Evolutionary conservation across 2,888 invertebrate genomes (phyloP).

Genomic region (Stenotaenia linearis): DNA sequence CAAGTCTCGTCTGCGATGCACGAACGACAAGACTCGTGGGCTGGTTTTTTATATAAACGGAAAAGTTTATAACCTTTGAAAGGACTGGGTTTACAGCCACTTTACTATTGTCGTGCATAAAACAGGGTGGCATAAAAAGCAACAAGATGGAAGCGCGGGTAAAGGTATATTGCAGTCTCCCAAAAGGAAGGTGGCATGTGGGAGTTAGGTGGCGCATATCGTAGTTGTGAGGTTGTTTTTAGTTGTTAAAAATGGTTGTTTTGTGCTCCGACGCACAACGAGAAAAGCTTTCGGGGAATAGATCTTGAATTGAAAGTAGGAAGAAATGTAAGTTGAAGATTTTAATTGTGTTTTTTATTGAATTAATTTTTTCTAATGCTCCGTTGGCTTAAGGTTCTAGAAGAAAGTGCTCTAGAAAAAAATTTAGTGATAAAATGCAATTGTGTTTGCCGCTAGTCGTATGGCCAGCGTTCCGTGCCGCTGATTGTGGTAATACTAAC

Average conservation of each 20-base stretch:
- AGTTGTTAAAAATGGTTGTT: constrained; percentile 8
- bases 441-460: too few species aligned
- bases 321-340: too few species aligned
- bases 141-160: constrained; percentile 6
- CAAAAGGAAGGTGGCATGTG: neutral
- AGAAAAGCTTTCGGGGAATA: neutral
- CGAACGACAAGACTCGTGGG: constrained; percentile 26
- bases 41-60: constrained; percentile 12
- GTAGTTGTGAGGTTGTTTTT: constrained; percentile 1
- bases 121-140: constrained; percentile 19
- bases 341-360: too few species aligned
- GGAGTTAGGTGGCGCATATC: neutral
- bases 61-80: constrained; percentile 24
- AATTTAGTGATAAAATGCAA: too few species aligned
- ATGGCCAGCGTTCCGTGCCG: too few species aligned
- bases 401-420: too few species aligned
- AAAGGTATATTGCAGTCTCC: neutral
- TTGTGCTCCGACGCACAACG: neutral
- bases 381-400: too few species aligned
- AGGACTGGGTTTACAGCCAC: constrained; percentile 20
- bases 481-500: too few species aligned
- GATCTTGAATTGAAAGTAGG: neutral
- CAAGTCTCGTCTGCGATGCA: constrained; percentile 11
- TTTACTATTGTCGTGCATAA: constrained; percentile 26
- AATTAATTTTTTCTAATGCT: too few species aligned